These are phyloP conservation scores for Cairina moschata DNA, from an alignment of 2,113 vertebrate genomes.

Conservation along the genomic window DNA sequence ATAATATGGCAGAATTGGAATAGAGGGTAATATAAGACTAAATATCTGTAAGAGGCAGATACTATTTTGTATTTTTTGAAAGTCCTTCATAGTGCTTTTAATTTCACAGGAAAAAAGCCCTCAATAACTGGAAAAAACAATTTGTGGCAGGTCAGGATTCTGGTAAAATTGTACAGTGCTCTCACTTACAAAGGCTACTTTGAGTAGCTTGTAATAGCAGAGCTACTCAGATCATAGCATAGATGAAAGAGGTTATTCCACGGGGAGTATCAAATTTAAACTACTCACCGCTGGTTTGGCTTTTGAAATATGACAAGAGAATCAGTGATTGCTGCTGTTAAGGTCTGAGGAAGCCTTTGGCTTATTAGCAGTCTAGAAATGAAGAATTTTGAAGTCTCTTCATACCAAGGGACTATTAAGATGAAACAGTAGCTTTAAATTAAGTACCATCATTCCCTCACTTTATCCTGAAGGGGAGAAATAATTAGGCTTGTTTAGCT, in stretches of 20 bases:
- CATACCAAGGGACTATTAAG: conserved; percentile 28
- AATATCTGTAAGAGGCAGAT: neutral
- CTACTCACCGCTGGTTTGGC: conserved; percentile 26
- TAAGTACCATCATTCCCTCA: conserved; percentile 17
- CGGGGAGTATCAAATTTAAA: conserved; percentile 50
- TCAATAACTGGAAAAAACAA: neutral
- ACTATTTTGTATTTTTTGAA: neutral
- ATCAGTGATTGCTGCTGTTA: conserved; percentile 25
- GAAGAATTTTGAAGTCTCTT: conserved; percentile 21
- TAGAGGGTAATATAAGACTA: neutral
- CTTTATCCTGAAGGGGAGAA: conserved; percentile 48
- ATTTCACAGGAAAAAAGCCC: neutral
- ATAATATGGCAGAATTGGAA: neutral
- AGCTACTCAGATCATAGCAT: neutral
- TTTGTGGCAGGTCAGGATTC: neutral
- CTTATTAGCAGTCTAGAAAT: neutral
- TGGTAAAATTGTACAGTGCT: neutral
- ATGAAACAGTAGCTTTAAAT: conserved; percentile 56
- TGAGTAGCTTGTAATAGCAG: conserved; percentile 41
- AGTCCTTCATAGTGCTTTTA: neutral
- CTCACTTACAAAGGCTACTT: neutral
- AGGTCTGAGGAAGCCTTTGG: neutral
- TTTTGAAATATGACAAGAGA: conserved; percentile 41
- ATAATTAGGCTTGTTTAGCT: conserved; percentile 63
- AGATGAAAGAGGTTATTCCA: conserved; percentile 48